phyloP scores from a whole-genome alignment of 2,113 vertebrate genomes.

The Corythornis cristatus region DNA sequence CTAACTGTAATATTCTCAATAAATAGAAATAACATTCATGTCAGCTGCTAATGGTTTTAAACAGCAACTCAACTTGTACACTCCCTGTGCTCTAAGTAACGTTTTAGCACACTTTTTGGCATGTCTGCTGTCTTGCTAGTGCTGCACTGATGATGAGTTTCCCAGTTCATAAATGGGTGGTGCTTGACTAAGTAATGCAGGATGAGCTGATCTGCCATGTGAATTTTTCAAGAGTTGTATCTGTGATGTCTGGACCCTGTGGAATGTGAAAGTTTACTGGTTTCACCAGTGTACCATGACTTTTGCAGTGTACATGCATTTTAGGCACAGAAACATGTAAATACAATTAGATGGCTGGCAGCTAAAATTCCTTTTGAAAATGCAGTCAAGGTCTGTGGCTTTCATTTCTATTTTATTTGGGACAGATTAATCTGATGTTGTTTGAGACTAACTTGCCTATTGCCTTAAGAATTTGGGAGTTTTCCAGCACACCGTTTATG shows the following conservation, averaged over 20 bases:
- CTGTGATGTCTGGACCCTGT: conserved; percentile 50
- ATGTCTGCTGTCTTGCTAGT: background rate
- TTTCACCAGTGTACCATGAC: conserved; percentile 57
- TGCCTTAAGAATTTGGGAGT: conserved; percentile 30
- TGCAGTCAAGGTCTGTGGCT: background rate
- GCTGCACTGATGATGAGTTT: background rate
- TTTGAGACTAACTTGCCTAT: background rate
- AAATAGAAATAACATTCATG: background rate
- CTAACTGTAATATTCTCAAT: background rate
- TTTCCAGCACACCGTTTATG: background rate
- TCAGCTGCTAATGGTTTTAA: background rate
- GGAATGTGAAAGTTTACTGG: conserved; percentile 45
- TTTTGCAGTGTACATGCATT: conserved; percentile 4
- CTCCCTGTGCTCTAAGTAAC: background rate
- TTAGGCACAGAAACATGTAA: conserved; percentile 52
- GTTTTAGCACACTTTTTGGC: background rate
- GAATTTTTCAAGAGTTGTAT: conserved; percentile 38
- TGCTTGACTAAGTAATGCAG: background rate
- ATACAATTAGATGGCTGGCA: conserved; percentile 37
- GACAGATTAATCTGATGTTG: background rate
- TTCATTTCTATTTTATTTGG: conserved; percentile 41
- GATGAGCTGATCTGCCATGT: background rate
- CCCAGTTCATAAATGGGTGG: background rate
- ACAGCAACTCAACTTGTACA: background rate
- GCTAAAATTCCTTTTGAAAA: conserved; percentile 44